A percentile compares a stretch with the other conserved stretches of the same genome.
phyloP scores from a whole-genome alignment of 2,888 invertebrate genomes.

The Cantharis rufa region DNA sequence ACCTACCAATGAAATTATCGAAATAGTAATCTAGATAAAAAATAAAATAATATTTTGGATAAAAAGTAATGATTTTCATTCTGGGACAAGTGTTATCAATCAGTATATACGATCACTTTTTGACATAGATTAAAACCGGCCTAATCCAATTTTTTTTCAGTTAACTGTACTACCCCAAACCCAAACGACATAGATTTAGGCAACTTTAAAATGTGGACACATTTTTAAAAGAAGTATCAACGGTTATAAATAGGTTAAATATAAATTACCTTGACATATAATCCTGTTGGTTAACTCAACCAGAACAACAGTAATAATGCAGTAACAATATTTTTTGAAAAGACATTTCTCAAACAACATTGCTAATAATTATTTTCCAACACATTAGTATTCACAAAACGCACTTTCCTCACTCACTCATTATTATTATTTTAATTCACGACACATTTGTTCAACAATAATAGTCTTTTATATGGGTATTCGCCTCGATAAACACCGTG shows the following conservation, averaged over 20 bases:
- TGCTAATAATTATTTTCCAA: slow-evolving; percentile 5
- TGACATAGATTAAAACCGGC: background rate
- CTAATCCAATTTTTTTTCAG: background rate
- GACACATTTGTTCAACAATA: background rate
- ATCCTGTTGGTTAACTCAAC: slow-evolving; percentile 25
- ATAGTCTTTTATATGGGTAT: background rate
- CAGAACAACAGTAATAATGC: slow-evolving; percentile 23
- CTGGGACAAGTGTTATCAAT: background rate
- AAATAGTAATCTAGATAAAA: background rate
- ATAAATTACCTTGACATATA: slow-evolving; percentile 28
- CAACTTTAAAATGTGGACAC: background rate
- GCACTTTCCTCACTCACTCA: slow-evolving; percentile 1
- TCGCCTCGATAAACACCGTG: background rate
- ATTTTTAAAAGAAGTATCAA: background rate
- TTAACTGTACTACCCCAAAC: background rate
- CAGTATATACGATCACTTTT: background rate
- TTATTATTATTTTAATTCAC: background rate
- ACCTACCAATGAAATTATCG: background rate
- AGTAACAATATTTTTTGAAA: slow-evolving; percentile 28
- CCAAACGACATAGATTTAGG: background rate
- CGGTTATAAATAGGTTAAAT: background rate
- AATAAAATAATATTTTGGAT: background rate
- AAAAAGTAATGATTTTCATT: background rate
- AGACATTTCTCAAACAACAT: slow-evolving; percentile 31
- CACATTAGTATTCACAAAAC: slow-evolving; percentile 8